phyloP scores from a whole-genome alignment of 2,888 invertebrate genomes.

The Aromia moschata region DNA sequence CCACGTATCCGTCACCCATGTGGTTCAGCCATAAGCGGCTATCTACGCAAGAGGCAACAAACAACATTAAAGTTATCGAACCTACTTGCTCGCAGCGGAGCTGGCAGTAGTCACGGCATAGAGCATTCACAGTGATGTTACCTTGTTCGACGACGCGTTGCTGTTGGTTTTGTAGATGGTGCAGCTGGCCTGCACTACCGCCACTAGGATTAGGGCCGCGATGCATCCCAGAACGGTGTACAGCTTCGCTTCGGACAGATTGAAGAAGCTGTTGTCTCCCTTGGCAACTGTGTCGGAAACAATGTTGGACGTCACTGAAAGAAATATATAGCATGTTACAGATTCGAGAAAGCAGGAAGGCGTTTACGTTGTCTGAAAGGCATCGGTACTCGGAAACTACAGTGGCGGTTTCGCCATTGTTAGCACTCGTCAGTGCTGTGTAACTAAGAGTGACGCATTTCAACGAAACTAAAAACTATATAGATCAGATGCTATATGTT shows the following conservation, averaged over 20 bases:
- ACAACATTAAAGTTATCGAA: conserved; percentile 42
- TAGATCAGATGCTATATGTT: too few relatives aligned
- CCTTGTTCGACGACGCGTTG: conserved; percentile 73
- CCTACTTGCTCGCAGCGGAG: conserved; percentile 54
- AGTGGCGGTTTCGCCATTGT: too few relatives aligned
- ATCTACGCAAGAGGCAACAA: conserved; percentile 19
- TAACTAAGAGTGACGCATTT: too few relatives aligned
- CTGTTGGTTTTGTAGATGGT: conserved; percentile 78
- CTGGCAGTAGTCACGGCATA: conserved; percentile 34
- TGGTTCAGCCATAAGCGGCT: too few relatives aligned
- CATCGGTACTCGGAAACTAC: too few relatives aligned
- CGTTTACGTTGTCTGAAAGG: too few relatives aligned
- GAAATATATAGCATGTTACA: too few relatives aligned
- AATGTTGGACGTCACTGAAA: conserved; percentile 67
- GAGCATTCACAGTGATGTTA: conserved; percentile 63
- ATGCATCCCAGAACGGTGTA: conserved; percentile 87
- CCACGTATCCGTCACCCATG: too few relatives aligned
- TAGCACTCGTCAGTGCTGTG: too few relatives aligned
- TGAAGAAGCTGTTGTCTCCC: conserved; percentile 67
- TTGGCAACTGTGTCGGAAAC: conserved; percentile 62
- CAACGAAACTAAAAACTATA: too few relatives aligned
- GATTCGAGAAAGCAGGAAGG: too few relatives aligned
- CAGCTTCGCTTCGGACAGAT: conserved; percentile 76
- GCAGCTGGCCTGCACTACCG: conserved; percentile 84
- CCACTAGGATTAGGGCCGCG: conserved; percentile 79